Evolutionary conservation across 2,888 invertebrate species (phyloP), one percentile per base, ranked within the genome.

Genomic region (Hyles lineata): DNA sequence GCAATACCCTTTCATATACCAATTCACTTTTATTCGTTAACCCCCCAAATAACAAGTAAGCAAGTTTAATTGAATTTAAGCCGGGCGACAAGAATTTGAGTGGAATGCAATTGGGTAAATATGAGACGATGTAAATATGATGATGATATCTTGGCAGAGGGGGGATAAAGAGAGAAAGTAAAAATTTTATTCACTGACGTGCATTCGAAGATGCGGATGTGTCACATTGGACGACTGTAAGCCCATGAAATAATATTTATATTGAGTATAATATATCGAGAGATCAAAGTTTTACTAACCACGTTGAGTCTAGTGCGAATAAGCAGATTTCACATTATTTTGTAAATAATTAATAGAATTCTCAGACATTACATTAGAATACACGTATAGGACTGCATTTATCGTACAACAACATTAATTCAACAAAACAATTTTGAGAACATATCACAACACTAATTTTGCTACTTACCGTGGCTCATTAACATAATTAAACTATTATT

Each of bases 61-160:
- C 86, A 87, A 85, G 87, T 92, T 90, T 92, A 92, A 93, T 93
- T 93, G 89, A 92, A 92, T 91, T 83, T 81, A 88, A 87, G 86
- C 89, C 90, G 88, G 89, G 88, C 87, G 86, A 83, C 84, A 81
- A 86, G 87, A 90, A 90, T 90, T 89, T 89, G 84, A 89, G 89
- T 89, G 87, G 84, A 86, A 85, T 83, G 82, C 82, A 82, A 85
- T 87, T 87, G n/a, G 7, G 85, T 78, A 80, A 77, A 82, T 79
- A 79, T 81, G 80, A 43, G 15, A 11, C 8, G 35, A n/a, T n/a
- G n/a, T n/a, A n/a, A n/a, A n/a, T n/a, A n/a, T n/a, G n/a, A n/a
- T n/a, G n/a, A n/a, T n/a, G n/a, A n/a, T n/a, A 43, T 43, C 43
- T 43, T 43, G 43, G 15, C 15, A 43, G 15, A 43, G 2, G 8